Base-by-base conservation (phyloP, 2,797 vertebrate genomes). In the Enteromius unitaeniatus region DNA sequence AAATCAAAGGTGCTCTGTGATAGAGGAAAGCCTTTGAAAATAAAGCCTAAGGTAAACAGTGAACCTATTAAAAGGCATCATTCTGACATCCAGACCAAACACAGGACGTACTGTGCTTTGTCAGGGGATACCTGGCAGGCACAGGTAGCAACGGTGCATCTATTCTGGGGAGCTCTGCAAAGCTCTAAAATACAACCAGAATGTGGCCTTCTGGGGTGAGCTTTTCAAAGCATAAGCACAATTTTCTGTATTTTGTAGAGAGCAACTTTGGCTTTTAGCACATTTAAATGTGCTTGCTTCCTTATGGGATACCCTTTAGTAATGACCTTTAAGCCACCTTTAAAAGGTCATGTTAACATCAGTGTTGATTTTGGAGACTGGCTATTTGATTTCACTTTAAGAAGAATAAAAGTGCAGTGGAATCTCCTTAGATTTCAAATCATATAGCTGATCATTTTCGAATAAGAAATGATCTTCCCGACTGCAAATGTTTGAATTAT, bases 1-100 rank as follows among this genome's bases (percentile, higher is more conserved):
- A 58, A 75, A 85, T 72, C 70, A 73, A 10, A 40, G 55, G 49
- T 64, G 14, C 21, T 47, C 68, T 82, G 79, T 83, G 37, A 79
- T 51, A 31, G 78, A 68, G 6, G 78, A 75, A 17, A 77, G 53
- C 17, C 67, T 40, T 26, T 72, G 28, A 72, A 84, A 78, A 13
- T 23, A 79, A 70, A 74, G 42, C 85, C 81, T 75, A 47, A 67
- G 81, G 80, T 86, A 73, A 79, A 83, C 7, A 79, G 51, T n/a
- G 6, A 78, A 78, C 58, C 67, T 82, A 70, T 69, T 78, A 79
- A 83, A 79, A 58, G 37, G 42, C 19, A 64, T 49, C 40, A 53
- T 73, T 85, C 65, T 85, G 79, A 77, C 58, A 65, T 83, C 76
- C 67, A 83, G 26, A 73, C 74, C 62, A 79, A 82, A 73, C 69